Percentiles rank a stretch among this genome's conserved stretches.
phyloP scores from a whole-genome alignment of 2,797 vertebrate species.

The Myotis daubentonii region DNA sequence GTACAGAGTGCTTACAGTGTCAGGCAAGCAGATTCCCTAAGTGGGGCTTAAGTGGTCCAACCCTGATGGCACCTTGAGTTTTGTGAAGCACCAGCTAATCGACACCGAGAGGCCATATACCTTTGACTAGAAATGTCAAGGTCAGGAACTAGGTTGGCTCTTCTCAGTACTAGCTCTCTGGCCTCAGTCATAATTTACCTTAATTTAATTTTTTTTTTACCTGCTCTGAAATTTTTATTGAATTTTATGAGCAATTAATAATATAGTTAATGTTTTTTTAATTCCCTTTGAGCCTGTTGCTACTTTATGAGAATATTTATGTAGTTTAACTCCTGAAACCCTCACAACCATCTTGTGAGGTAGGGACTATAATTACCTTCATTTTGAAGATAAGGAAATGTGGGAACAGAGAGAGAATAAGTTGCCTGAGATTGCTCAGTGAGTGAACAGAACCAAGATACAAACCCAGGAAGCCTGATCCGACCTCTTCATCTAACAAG shows the following conservation, averaged over 20 bases:
- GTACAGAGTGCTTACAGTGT: background rate
- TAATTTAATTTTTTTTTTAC: background rate
- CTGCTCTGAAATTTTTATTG: background rate
- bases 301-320: background rate
- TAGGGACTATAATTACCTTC: background rate
- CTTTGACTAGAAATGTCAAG: slow-evolving; percentile 22
- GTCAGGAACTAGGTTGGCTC: background rate
- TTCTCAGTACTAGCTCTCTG: background rate
- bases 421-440: background rate
- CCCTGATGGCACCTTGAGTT: background rate
- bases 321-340: background rate
- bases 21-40: background rate
- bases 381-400: slow-evolving; percentile 36
- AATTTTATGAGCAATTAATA: slow-evolving; percentile 11
- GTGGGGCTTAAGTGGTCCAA: background rate
- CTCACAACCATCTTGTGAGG: background rate
- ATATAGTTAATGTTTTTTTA: slow-evolving; percentile 34
- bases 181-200: slow-evolving; percentile 10
- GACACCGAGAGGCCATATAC: background rate
- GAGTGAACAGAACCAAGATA: background rate
- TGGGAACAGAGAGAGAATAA: background rate
- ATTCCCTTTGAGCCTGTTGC: background rate
- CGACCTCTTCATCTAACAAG: background rate
- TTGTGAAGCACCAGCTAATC: background rate
- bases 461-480: background rate